These are phyloP conservation scores for Cathartes aura DNA, from an alignment of 2,113 vertebrate genomes.

Conservation along the genomic window DNA sequence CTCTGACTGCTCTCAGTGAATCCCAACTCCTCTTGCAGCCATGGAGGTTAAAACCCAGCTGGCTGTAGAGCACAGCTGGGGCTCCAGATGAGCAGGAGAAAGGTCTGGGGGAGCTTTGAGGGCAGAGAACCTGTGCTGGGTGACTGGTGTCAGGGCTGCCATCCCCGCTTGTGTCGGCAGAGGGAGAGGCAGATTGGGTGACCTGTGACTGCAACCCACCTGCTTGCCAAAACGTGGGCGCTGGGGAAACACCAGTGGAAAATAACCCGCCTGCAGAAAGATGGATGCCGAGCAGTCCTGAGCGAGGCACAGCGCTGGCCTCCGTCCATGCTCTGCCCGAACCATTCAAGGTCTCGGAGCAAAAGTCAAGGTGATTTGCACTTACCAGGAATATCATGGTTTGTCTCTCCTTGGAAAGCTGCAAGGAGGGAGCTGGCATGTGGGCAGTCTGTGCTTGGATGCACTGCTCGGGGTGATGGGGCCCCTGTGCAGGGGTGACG, in stretches of 20 bases:
- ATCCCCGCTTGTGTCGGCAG: not conserved
- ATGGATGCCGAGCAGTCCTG: fast-evolving
- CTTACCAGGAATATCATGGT: not conserved
- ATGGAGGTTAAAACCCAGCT: fast-evolving
- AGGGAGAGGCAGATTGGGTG: not conserved
- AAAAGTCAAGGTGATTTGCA: not conserved
- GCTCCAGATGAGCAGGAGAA: not conserved
- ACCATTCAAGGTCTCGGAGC: not conserved
- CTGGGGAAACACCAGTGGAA: not conserved
- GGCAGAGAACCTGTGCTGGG: not conserved
- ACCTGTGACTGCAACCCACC: not conserved
- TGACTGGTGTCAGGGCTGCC: not conserved
- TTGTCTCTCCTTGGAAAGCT: not conserved
- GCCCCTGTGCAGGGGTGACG: not conserved
- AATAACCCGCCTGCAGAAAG: not conserved
- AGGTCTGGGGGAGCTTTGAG: not conserved
- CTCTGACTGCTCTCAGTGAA: not conserved
- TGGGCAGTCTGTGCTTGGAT: fast-evolving
- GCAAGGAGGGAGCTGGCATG: fast-evolving
- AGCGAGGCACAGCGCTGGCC: not conserved
- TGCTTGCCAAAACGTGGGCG: not conserved
- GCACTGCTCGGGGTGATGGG: fast-evolving
- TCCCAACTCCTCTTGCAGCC: not conserved
- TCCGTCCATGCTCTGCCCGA: fast-evolving
- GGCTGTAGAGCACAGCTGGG: not conserved